Evolutionary conservation across 2,888 invertebrate species (phyloP).

Genomic region (Formica aserva): DNA sequence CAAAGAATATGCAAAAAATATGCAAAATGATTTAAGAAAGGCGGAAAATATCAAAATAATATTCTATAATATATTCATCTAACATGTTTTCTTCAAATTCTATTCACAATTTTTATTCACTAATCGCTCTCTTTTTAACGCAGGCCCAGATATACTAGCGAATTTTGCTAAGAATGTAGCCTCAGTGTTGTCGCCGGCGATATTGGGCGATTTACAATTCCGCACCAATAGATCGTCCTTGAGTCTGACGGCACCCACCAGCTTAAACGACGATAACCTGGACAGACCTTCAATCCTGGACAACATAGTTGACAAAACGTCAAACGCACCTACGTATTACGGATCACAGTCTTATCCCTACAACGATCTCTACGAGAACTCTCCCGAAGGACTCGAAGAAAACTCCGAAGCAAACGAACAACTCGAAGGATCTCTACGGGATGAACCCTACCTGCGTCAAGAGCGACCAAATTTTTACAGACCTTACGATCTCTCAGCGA

Average conservation of each 20-base stretch:
- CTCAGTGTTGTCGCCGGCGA: conserved; percentile 73
- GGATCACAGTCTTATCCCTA: conserved; percentile 11
- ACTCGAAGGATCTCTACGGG: neutral
- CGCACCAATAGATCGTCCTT: conserved; percentile 52
- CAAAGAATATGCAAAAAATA: neutral
- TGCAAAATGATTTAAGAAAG: neutral
- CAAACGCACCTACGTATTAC: conserved; percentile 18
- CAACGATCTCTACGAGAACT: neutral
- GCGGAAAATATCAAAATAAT: neutral
- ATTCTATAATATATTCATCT: neutral
- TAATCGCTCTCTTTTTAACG: conserved; percentile 3
- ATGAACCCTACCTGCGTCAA: neutral
- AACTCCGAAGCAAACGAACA: neutral
- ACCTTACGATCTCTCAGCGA: conserved; percentile 16
- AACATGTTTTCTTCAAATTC: neutral
- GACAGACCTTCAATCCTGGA: neutral
- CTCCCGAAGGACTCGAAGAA: neutral
- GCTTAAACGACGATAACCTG: neutral
- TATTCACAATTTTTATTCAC: neutral
- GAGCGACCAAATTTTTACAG: conserved; percentile 5
- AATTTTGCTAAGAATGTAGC: conserved; percentile 77
- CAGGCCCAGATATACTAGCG: conserved; percentile 76
- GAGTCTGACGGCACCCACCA: neutral
- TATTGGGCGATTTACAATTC: conserved; percentile 57
- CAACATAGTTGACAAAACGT: conserved; percentile 32